phyloP scores from a whole-genome alignment of 1,140 invertebrate species.

The Andrena cerasifolii region DNA sequence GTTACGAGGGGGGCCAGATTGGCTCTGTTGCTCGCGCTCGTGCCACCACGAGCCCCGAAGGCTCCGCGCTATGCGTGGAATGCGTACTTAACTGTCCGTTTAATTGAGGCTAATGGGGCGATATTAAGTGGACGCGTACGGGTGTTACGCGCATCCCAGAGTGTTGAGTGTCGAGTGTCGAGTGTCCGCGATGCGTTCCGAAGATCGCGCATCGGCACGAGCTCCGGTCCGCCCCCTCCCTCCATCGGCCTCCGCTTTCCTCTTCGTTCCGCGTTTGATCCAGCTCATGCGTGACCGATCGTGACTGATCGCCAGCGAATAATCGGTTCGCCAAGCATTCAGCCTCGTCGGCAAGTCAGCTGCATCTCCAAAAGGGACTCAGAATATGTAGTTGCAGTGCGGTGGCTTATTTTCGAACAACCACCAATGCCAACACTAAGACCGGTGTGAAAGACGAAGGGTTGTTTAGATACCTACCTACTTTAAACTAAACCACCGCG shows the following conservation, averaged over 20 bases:
- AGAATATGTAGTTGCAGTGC: too few relatives aligned
- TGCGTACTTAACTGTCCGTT: conserved; percentile 73
- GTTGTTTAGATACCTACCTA: too few relatives aligned
- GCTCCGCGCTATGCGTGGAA: conserved; percentile 72
- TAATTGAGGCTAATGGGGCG: conserved; percentile 80
- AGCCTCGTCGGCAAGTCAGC: too few relatives aligned
- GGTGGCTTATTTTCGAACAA: too few relatives aligned
- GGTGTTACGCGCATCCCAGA: conserved; percentile 63
- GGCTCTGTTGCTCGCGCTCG: conserved; percentile 32
- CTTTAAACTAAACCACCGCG: too few relatives aligned
- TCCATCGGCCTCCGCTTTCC: background rate
- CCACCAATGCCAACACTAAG: too few relatives aligned
- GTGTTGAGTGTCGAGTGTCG: conserved; percentile 52
- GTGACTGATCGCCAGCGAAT: too few relatives aligned
- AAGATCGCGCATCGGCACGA: conserved; percentile 16
- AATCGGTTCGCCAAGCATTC: too few relatives aligned
- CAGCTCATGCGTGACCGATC: background rate
- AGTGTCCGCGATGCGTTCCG: conserved; percentile 35
- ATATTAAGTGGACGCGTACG: conserved; percentile 75
- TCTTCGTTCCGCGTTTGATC: background rate
- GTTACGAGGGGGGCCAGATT: conserved; percentile 1
- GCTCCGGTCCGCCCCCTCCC: conserved; percentile 8
- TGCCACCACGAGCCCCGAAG: conserved; percentile 40
- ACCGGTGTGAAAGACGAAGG: too few relatives aligned
- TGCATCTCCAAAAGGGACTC: too few relatives aligned